Percentiles rank a stretch among this genome's conserved stretches.
These are phyloP conservation scores for Limnephilus lunatus DNA, from an alignment of 2,888 invertebrate genomes.

Conservation along the genomic window DNA sequence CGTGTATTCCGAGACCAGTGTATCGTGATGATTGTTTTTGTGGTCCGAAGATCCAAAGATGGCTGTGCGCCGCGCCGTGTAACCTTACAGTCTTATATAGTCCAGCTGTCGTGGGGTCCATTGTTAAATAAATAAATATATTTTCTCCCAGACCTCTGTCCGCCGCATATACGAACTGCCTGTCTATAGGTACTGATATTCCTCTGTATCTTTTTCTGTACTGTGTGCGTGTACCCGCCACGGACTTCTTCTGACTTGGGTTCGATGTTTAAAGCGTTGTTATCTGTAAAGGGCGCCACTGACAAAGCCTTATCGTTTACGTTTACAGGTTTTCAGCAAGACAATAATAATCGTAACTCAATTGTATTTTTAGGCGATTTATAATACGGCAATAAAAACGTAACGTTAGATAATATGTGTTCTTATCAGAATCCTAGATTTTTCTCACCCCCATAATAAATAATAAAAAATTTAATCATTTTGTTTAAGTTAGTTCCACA, in stretches of 20 bases:
- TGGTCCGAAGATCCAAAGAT: background rate
- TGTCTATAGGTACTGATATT: background rate
- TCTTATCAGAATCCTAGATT: too few relatives aligned
- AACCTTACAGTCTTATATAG: background rate
- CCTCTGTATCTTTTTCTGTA: background rate
- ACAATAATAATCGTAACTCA: background rate
- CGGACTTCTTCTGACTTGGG: background rate
- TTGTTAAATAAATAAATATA: conserved; percentile 8
- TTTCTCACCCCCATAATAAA: too few relatives aligned
- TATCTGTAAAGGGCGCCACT: background rate
- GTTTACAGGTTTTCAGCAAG: background rate
- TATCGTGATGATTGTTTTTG: background rate
- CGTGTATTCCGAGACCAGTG: background rate
- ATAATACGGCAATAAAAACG: too few relatives aligned
- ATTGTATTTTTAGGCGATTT: too few relatives aligned
- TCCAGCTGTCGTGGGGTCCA: background rate
- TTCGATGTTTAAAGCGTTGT: background rate
- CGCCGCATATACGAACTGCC: background rate
- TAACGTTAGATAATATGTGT: too few relatives aligned
- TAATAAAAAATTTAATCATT: too few relatives aligned
- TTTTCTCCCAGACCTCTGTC: background rate
- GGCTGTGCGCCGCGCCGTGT: background rate
- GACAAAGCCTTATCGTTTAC: background rate
- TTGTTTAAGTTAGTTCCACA: too few relatives aligned
- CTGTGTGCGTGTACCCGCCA: background rate